Percentiles rank a stretch among this genome's conserved stretches.
Conservation (phyloP, 2,113 vertebrate species). For the crab-eating macaque (Macaca fascicularis) region T2T-MFA8v1.1 NC_088392.1:8167501-8168000, state of each 20-base stretch:
- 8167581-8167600: neutral
- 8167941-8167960: neutral
- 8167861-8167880: neutral
- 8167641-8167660: neutral
- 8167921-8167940: fast-evolving
- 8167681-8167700: neutral
- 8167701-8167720: neutral
- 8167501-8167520: too few species aligned
- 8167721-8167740: too few species aligned
- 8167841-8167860: neutral
- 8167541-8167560: neutral
- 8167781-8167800: neutral
- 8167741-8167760: neutral
- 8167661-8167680: neutral
- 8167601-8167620: neutral
- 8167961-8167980: neutral
- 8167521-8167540: too few species aligned
- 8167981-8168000: neutral
- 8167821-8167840: too few species aligned
- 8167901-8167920: neutral
- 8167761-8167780: fast-evolving
- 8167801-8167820: neutral
- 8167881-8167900: neutral
- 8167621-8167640: neutral
- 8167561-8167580: neutral